Conservation (phyloP, 2,113 vertebrate species). For the Rafetus swinhoei region DNA sequence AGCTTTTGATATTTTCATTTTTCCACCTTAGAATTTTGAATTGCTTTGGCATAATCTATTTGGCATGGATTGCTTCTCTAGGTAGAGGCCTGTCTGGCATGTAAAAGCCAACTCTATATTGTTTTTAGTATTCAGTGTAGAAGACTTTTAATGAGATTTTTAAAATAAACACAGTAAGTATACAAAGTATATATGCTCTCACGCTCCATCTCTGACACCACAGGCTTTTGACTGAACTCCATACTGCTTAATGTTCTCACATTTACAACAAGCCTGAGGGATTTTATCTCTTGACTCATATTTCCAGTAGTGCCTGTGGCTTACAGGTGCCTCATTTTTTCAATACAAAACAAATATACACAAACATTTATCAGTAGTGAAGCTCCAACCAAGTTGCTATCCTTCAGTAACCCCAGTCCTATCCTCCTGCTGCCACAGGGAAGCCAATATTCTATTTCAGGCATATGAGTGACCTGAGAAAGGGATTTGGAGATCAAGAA, state of each 20-base stretch:
- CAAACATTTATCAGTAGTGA: not conserved
- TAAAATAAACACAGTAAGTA: not conserved
- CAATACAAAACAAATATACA: not conserved
- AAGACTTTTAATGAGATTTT: not conserved
- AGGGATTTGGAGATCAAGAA: not conserved
- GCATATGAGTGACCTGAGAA: not conserved
- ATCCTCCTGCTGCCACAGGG: not conserved
- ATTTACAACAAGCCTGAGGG: not conserved
- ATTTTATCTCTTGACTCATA: slow-evolving; percentile 11
- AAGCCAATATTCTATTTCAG: not conserved
- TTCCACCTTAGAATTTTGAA: not conserved
- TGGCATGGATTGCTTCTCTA: not conserved
- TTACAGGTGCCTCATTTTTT: slow-evolving; percentile 20
- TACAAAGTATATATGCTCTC: slow-evolving; percentile 3
- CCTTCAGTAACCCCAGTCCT: not conserved
- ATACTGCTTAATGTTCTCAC: not conserved
- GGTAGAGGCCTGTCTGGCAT: not conserved
- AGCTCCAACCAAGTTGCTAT: not conserved
- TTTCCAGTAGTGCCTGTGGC: not conserved
- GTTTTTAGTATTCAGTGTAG: not conserved
- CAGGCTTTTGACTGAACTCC: slow-evolving; percentile 4
- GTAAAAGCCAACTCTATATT: not conserved
- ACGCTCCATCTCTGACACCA: not conserved
- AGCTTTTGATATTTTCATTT: not conserved
- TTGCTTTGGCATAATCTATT: not conserved